Evolutionary conservation across 64 coral and sea anemone genomes (phyloP), one percentile per base, ranked within the genome.

Genomic region (Catalaphyllia jardinei): DNA sequence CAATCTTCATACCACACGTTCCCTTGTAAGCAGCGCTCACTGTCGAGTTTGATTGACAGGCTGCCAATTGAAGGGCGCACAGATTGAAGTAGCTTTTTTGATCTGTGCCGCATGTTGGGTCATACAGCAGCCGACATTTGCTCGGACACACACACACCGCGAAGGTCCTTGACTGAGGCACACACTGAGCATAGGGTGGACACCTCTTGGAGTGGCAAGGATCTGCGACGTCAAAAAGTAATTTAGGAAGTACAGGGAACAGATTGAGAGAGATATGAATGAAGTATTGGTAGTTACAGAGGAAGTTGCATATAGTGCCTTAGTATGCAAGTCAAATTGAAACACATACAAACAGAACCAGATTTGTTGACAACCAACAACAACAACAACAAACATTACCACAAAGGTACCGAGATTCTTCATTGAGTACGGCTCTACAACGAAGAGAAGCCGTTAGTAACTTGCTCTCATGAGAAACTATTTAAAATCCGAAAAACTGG

Each of bases 201-300:
- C 97, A 99, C 35, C 29, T 87, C 71, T 87, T 88, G 13, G 88
- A 85, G 57, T 81, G 75, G 71, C 97, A 99, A 61, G 91, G 88
- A 74, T 91, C 94, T 82, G 78, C 22, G 24, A 92, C 74, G 22
- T 8, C 46, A 82, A 3, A 12, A 69, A 69, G 14, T 31, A 77
- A 51, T 31, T 71, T 38, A 74, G 28, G 31, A 77, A 24, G 33
- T n/a, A 18, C 22, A 31, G 72, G 80, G 86, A 63, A 50, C 9
- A 54, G 31, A 80, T 35, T 19, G 74, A 67, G 19, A 52, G 3
- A 69, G 67, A 30, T 24, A 71, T 14, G 54, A 15, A 57, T 57
- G 20, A 54, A 69, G 15, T 12, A 73, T 17, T 38, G 14, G 8
- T 69, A 1, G n/a, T 24, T 22, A 69, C 4, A 69, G n/a, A 24